Conservation (phyloP, 2,797 vertebrate species). For the Phataginus tetradactyla region DNA sequence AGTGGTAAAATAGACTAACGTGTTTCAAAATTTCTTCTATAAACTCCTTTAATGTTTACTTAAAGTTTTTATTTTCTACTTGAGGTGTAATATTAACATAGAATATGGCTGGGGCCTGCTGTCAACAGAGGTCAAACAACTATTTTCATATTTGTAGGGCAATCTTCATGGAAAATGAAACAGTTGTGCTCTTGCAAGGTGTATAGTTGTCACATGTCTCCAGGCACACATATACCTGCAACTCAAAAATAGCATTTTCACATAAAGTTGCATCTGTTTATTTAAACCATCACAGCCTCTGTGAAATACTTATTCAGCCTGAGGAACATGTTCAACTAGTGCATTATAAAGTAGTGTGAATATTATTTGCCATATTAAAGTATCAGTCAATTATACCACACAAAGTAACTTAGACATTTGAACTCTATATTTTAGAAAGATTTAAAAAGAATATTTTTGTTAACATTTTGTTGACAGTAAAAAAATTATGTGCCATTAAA, state of each 20-base stretch:
- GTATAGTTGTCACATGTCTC: constrained; percentile 6
- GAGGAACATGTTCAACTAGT: constrained; percentile 82
- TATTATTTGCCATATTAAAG: constrained; percentile 82
- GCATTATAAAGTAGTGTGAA: constrained; percentile 80
- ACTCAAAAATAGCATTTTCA: constrained; percentile 82
- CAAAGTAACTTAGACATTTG: constrained; percentile 78
- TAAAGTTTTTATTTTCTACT: not conserved
- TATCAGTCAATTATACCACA: constrained; percentile 74
- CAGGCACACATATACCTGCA: constrained; percentile 75
- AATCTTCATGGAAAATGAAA: not conserved
- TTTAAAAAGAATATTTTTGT: constrained; percentile 28
- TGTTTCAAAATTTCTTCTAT: not conserved
- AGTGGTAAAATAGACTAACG: not conserved
- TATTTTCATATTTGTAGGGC: not conserved
- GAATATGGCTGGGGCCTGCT: not conserved
- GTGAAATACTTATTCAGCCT: constrained; percentile 80
- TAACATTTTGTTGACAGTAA: not conserved
- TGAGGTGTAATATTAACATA: not conserved
- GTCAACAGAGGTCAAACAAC: not conserved
- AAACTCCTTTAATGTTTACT: not conserved
- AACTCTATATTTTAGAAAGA: constrained; percentile 51
- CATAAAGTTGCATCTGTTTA: constrained; percentile 86
- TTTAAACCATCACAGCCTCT: constrained; percentile 83
- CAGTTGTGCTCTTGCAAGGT: constrained; percentile 31
- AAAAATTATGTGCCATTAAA: not conserved